These are phyloP conservation scores for Grallaria varia DNA, from an alignment of 2,113 vertebrate genomes.

Conservation along the genomic window DNA sequence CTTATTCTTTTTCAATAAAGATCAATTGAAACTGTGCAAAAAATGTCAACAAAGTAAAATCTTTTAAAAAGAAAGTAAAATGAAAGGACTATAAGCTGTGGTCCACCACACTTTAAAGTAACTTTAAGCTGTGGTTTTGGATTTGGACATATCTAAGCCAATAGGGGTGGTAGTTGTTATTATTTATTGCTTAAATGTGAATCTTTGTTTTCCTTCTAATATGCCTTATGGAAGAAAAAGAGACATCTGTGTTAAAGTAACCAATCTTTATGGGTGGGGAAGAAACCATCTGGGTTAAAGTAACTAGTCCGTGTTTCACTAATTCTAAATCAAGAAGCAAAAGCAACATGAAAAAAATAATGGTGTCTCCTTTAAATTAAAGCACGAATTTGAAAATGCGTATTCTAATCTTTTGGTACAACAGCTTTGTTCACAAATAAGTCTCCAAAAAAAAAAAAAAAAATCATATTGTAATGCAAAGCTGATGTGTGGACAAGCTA, in stretches of 20 bases:
- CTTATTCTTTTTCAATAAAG: constrained; percentile 60
- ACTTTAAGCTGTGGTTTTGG: constrained; percentile 47
- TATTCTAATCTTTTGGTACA: constrained; percentile 31
- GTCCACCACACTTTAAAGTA: constrained; percentile 29
- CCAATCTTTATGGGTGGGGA: constrained; percentile 18
- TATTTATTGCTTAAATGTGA: constrained; percentile 64
- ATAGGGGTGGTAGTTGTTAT: constrained; percentile 31
- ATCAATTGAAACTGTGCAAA: constrained; percentile 53
- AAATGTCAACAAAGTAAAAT: constrained; percentile 42
- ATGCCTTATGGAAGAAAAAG: constrained; percentile 28
- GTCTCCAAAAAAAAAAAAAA: neutral
- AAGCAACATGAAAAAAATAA: constrained; percentile 20
- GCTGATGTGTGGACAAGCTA: neutral
- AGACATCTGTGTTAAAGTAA: constrained; percentile 52
- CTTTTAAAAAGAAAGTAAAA: constrained; percentile 44
- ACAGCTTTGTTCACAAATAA: constrained; percentile 41
- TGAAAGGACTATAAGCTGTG: constrained; percentile 41
- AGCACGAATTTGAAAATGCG: neutral
- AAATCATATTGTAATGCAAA: constrained; percentile 51
- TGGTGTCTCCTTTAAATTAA: constrained; percentile 40
- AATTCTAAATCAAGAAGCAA: constrained; percentile 16
- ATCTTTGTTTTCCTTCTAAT: constrained; percentile 46
- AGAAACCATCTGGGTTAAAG: constrained; percentile 11
- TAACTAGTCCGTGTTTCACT: neutral
- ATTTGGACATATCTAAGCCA: constrained; percentile 44